These are phyloP conservation scores for Axis porcinus DNA, from an alignment of 2,113 vertebrate species.

Conservation along the genomic window DNA sequence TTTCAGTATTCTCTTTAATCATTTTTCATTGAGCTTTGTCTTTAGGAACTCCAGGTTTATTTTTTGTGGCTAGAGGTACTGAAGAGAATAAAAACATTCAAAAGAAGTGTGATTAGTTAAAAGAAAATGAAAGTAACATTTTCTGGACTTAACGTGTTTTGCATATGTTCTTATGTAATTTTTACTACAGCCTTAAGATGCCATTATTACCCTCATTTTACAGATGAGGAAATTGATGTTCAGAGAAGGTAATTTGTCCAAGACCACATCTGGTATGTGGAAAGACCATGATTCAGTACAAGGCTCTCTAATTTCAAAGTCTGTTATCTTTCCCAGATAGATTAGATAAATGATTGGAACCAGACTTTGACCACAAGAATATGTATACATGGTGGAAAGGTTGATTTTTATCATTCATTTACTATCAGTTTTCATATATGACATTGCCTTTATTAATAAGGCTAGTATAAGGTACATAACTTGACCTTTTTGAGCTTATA, in stretches of 20 bases:
- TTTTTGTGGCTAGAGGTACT: neutral
- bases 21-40: slow-evolving; percentile 1
- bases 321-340: neutral
- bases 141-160: neutral
- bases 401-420: neutral
- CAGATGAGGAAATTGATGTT: neutral
- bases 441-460: slow-evolving; percentile 9
- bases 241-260: neutral
- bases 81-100: neutral
- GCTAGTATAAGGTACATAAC: neutral
- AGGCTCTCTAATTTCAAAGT: neutral
- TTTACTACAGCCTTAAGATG: neutral
- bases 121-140: neutral
- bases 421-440: neutral
- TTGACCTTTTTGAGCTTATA: slow-evolving; percentile 26
- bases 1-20: neutral
- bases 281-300: neutral
- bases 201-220: neutral
- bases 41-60: neutral
- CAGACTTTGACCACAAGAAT: slow-evolving; percentile 7
- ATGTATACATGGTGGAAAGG: neutral
- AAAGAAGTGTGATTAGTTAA: neutral
- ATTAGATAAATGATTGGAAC: neutral
- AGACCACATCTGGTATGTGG: neutral
- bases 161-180: slow-evolving; percentile 17